phyloP scores from a whole-genome alignment of 2,113 vertebrate genomes.

The Elephas maximus region DNA sequence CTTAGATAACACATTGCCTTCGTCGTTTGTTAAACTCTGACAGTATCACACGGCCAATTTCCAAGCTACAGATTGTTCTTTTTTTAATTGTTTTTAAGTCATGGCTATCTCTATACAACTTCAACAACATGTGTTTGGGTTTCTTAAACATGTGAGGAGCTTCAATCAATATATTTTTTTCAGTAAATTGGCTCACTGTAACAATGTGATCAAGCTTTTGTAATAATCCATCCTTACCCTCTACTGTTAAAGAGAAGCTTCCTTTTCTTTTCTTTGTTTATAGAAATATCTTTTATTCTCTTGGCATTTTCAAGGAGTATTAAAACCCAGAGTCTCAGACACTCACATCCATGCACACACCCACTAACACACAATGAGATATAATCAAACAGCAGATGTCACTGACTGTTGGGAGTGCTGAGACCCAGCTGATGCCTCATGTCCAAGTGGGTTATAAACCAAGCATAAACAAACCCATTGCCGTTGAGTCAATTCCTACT shows the following conservation, averaged over 20 bases:
- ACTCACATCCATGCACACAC: not conserved
- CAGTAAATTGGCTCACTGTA: not conserved
- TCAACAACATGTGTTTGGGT: not conserved
- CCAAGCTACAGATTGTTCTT: not conserved
- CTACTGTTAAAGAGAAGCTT: not conserved
- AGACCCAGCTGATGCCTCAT: not conserved
- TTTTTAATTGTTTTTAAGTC: not conserved
- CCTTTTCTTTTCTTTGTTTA: not conserved
- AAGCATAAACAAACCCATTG: not conserved
- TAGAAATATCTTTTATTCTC: not conserved
- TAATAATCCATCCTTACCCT: not conserved
- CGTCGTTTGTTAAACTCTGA: not conserved
- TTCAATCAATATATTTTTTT: not conserved
- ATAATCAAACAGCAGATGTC: not conserved
- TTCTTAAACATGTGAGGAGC: not conserved
- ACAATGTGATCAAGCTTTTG: not conserved
- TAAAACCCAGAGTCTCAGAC: not conserved
- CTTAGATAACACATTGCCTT: too few relatives aligned
- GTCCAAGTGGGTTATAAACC: not conserved
- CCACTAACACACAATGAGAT: too few relatives aligned
- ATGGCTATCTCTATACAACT: not conserved
- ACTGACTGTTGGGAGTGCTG: not conserved
- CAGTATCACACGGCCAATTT: not conserved
- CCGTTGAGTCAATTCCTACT: too few relatives aligned
- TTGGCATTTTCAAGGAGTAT: not conserved